Evolutionary conservation across 2,888 invertebrate genomes (phyloP), one percentile per base, ranked within the genome.

Genomic region (Prosapia bicincta): DNA sequence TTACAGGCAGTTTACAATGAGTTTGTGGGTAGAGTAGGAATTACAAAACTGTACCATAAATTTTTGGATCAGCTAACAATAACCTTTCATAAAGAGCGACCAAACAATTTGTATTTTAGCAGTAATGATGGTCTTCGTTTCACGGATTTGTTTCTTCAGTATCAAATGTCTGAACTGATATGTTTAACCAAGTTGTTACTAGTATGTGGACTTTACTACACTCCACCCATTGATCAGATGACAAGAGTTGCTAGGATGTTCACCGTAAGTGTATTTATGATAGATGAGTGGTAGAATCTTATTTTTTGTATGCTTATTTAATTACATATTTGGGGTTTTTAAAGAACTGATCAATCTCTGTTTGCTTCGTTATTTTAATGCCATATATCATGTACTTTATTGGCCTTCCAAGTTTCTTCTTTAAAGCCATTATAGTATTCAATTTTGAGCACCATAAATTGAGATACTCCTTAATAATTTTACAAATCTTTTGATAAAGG

Each of bases 1-100:
- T 69, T 71, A 20, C 69, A 76, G 76, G 26, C 10, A 24, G 43
- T 71, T 20, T 76, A 70, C 70, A 26, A 66, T n/a, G 38, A 67
- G 1, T 76, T 76, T 32, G 38, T 76, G 30, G 71, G 73, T 5
- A 66, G 71, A n/a, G 13, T 73, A 32, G 28, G 24, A 9, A 70
- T 69, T 10, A 3, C 9, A 23, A 70, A 66, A 3, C 20, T 73
- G 26, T 76, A 76, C 54, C 66, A 71, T 15, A 73, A 73, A 7
- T 24, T 76, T 23, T 66, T 28, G 30, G 32, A 70, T 13, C 76
- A 76, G 26, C 20, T 76, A n/a, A 54, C 43, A 26, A 13, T 26
- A 0, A 24, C 73, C 6, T 68, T 32, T 15, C 10, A 43, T 0
- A 66, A 38, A 3, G 73, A 70, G 7, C 66, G 65, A 28, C 76